These are phyloP conservation scores for Cacatua alba DNA, from an alignment of 2,113 vertebrate species.

Conservation along the genomic window DNA sequence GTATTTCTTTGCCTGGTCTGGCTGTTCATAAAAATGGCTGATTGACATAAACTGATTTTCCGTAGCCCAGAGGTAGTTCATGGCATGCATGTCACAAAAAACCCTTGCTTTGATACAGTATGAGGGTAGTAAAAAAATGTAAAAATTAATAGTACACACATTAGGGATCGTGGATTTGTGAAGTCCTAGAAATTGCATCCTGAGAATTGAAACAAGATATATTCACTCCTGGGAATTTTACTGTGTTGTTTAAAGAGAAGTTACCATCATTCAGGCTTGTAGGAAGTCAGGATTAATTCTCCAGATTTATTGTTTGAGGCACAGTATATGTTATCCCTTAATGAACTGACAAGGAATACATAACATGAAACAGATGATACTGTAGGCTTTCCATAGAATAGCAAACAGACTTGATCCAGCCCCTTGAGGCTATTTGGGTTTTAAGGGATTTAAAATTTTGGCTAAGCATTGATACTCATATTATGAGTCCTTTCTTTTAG, in stretches of 20 bases:
- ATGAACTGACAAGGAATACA: neutral
- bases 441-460: conserved; percentile 24
- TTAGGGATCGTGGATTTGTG: neutral
- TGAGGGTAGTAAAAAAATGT: neutral
- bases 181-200: neutral
- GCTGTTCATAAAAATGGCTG: neutral
- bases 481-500: neutral
- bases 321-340: neutral
- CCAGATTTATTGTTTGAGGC: neutral
- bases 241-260: neutral
- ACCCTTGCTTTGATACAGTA: rapidly evolving
- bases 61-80: neutral
- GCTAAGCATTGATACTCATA: neutral
- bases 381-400: neutral
- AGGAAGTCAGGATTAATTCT: neutral
- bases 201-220: neutral
- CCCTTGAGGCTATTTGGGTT: neutral
- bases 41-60: neutral
- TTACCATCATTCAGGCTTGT: neutral
- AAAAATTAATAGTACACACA: neutral
- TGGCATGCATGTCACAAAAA: neutral
- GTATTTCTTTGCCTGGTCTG: neutral
- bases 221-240: neutral
- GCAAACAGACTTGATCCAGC: neutral
- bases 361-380: neutral